phyloP scores from a whole-genome alignment of 1,140 invertebrate genomes.

The honey bee (Apis mellifera) region Amel_HAv3.1 CM009937.2:24001-24500 shows the following conservation, averaged over 20 bases:
- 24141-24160: not conserved
- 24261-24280: not conserved
- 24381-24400: not conserved
- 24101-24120: slow-evolving; percentile 10
- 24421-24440: not conserved
- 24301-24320: not conserved
- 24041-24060: not conserved
- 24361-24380: not conserved
- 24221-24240: not conserved
- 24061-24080: slow-evolving; percentile 5
- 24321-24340: not conserved
- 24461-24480: not conserved
- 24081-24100: slow-evolving; percentile 1
- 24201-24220: not conserved
- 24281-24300: not conserved
- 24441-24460: not conserved
- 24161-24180: not conserved
- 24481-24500: slow-evolving; percentile 3
- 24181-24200: not conserved
- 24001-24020: not conserved
- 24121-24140: not conserved
- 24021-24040: slow-evolving; percentile 35
- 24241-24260: not conserved
- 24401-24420: not conserved
- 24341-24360: not conserved